A percentile compares a stretch with the other conserved stretches of the same genome.
Evolutionary conservation across 2,113 vertebrate species (phyloP).

Genomic region (Odontophorus gujanensis): DNA sequence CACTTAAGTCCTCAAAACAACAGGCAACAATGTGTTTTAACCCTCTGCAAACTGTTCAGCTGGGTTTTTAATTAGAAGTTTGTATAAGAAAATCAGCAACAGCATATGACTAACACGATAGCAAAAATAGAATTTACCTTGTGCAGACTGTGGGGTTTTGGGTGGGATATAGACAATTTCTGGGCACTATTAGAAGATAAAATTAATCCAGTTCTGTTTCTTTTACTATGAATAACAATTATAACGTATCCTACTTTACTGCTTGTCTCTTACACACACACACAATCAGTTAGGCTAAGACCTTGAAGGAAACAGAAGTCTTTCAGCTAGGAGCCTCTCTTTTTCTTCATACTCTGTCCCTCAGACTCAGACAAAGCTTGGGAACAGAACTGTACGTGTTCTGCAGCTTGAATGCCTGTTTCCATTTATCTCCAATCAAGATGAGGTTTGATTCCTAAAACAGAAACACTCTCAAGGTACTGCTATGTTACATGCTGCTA

Average conservation of each 20-base stretch:
- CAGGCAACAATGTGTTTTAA: background rate
- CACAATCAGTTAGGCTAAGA: background rate
- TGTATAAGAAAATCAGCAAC: background rate
- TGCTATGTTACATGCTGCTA: background rate
- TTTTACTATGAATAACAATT: background rate
- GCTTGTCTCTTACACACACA: background rate
- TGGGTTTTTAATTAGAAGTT: background rate
- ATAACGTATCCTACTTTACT: background rate
- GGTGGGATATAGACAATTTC: background rate
- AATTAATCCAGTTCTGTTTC: background rate
- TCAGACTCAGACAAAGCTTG: rapidly evolving
- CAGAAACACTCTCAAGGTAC: background rate
- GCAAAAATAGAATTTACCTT: background rate
- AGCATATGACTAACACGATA: background rate
- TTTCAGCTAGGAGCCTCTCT: background rate
- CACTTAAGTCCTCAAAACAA: background rate
- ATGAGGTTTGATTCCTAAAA: background rate
- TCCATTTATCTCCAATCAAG: background rate
- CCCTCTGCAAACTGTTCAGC: background rate
- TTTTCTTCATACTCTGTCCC: background rate
- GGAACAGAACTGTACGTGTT: background rate
- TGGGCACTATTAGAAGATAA: background rate
- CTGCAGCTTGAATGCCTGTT: background rate
- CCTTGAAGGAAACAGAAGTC: background rate
- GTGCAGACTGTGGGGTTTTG: background rate